Conservation (phyloP, 2,113 vertebrate species). For the Lichenostomus cassidix region DNA sequence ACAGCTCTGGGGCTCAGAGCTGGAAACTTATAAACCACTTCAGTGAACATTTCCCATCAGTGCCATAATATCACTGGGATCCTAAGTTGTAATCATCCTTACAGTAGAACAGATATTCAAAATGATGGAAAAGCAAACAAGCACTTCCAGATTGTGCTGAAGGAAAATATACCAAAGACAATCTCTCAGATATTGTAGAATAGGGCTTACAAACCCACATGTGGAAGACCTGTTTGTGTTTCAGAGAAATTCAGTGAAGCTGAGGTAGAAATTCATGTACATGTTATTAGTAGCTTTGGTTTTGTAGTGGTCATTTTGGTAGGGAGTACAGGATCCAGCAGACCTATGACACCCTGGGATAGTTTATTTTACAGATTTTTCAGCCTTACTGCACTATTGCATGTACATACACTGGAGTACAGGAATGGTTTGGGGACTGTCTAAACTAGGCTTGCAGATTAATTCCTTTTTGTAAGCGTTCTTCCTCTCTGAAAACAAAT, state of each 20-base stretch:
- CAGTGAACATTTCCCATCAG: slow-evolving; percentile 32
- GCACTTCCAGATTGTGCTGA: background rate
- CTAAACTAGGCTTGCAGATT: background rate
- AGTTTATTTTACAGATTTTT: background rate
- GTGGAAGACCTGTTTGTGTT: background rate
- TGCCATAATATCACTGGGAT: background rate
- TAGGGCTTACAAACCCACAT: background rate
- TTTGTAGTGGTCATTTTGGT: background rate
- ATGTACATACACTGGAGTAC: background rate
- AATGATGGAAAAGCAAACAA: background rate
- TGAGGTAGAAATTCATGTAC: background rate
- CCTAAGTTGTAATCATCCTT: slow-evolving; percentile 11
- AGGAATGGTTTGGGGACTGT: background rate
- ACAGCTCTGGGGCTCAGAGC: slow-evolving; percentile 29
- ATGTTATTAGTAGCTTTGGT: background rate
- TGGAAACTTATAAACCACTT: slow-evolving; percentile 54
- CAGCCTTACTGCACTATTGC: background rate
- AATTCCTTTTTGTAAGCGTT: background rate
- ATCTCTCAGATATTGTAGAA: background rate
- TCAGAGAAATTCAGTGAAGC: background rate
- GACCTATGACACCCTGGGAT: background rate
- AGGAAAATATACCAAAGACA: background rate
- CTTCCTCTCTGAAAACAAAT: background rate
- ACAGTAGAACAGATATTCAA: background rate
- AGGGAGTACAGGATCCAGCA: background rate